Conservation (phyloP, 1,140 invertebrate genomes). For the Augochlora pura region DNA sequence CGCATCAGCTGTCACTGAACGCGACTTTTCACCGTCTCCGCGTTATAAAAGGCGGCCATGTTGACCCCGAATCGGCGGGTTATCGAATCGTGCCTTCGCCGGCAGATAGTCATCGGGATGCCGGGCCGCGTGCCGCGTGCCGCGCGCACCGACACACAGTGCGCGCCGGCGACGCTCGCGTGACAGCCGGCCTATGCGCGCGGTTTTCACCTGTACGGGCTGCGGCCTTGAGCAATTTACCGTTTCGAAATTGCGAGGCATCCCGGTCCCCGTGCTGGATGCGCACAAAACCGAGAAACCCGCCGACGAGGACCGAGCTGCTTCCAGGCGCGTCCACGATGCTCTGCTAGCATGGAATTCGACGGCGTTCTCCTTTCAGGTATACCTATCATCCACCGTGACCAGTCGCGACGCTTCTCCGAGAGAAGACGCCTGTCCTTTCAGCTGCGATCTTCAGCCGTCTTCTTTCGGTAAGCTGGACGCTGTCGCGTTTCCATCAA, state of each 20-base stretch:
- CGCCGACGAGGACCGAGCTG: not conserved
- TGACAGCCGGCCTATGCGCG: slow-evolving; percentile 18
- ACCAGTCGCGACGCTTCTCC: no score
- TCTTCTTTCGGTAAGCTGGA: no score
- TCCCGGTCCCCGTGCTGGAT: not conserved
- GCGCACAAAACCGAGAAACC: not conserved
- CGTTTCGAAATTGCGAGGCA: not conserved
- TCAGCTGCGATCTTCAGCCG: no score
- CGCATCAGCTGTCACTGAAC: slow-evolving; percentile 44
- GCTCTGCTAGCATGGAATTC: not conserved
- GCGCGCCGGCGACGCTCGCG: slow-evolving; percentile 27
- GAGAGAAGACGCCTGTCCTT: no score
- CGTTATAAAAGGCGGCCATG: slow-evolving; percentile 57
- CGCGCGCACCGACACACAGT: slow-evolving; percentile 28
- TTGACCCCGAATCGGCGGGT: slow-evolving; percentile 69
- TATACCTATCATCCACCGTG: not conserved
- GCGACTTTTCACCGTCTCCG: slow-evolving; percentile 38
- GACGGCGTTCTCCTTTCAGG: slow-evolving; percentile 15
- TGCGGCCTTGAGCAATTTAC: slow-evolving; percentile 44
- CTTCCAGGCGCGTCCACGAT: not conserved
- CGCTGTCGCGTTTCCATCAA: no score
- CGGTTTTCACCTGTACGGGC: not conserved
- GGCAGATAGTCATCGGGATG: slow-evolving; percentile 64
- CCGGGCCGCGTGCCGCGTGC: not conserved
- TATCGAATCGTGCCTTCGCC: slow-evolving; percentile 58